These are phyloP conservation scores for Ephestia elutella DNA, from an alignment of 1,140 invertebrate species.

Conservation along the genomic window DNA sequence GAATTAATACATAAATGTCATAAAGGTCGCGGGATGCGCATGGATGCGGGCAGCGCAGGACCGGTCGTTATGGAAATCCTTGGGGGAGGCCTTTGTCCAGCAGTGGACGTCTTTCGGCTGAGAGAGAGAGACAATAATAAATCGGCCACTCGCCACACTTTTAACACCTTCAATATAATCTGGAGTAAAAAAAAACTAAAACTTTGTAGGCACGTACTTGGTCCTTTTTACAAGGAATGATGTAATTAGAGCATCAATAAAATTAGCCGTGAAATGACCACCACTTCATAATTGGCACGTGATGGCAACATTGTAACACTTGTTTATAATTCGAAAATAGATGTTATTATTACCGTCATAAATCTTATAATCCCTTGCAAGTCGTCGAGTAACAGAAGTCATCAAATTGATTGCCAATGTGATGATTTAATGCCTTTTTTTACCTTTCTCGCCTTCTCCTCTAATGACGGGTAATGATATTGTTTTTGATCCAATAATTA, in stretches of 20 bases:
- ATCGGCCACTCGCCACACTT: too few relatives aligned
- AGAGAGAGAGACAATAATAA: too few relatives aligned
- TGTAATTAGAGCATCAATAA: constrained; percentile 1
- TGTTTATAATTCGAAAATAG: not conserved
- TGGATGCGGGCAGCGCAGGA: too few relatives aligned
- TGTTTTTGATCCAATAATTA: not conserved
- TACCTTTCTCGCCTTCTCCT: not conserved
- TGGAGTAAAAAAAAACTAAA: too few relatives aligned
- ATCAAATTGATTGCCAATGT: not conserved
- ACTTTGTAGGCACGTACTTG: not conserved
- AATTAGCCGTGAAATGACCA: constrained; percentile 4
- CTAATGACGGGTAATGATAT: not conserved
- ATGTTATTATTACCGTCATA: not conserved
- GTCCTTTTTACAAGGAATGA: not conserved
- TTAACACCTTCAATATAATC: too few relatives aligned
- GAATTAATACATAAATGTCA: too few relatives aligned
- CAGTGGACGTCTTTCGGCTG: too few relatives aligned
- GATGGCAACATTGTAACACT: not conserved
- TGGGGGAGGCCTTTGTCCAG: too few relatives aligned
- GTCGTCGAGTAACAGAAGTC: not conserved
- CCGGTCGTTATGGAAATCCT: too few relatives aligned
- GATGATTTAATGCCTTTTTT: not conserved
- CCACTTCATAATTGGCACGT: not conserved
- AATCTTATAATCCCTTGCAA: not conserved
- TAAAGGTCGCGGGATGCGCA: too few relatives aligned